Evolutionary conservation across 2,113 vertebrate species (phyloP), one percentile per base, ranked within the genome.

Genomic region (Bubalus kerabau): DNA sequence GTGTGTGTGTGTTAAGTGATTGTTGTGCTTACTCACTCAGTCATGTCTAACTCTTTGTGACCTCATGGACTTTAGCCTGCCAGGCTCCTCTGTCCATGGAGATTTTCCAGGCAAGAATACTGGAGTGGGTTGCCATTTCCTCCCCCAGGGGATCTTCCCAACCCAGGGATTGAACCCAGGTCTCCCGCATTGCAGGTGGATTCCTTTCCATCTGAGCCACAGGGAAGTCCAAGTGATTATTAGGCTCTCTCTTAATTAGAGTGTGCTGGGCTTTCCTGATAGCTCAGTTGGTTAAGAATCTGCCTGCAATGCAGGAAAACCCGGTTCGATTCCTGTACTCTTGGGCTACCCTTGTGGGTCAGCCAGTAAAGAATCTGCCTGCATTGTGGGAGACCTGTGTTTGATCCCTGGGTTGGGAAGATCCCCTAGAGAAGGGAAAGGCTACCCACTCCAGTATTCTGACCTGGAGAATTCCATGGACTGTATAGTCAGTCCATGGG

Each of bases 291-390:
- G n/a, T 74, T 40, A 40, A 74, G 67, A 74, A 71, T 12, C 67
- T 71, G 19, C 67, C n/a, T 71, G 19, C 4, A 40, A 12, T 71
- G 67, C n/a, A 40, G n/a, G 67, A 71, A 71, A 71, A 23, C 67
- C 67, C 2, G 0, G n/a, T 71, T 71, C 0, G 0, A 71, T 23
- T 71, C 67, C 67, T 71, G 17, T n/a, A 64, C n/a, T 64, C 62
- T 64, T 40, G 8, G 10, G n/a, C 19, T 40, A 40, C 36, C 10
- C 5, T 40, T 71, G 67, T 71, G 19, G n/a, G n/a, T 71, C 67
- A 71, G n/a, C n/a, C n/a, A 23, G 19, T 71, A 71, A 71, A 71
- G 67, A 40, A 71, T 71, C n/a, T 0, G 0, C 19, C n/a, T 40
- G n/a, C n/a, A 71, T 23, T 71, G 67, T 0, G 1, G 67, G 67